Conservation (phyloP, 2,113 vertebrate species). For the Thalassarche chlororhynchos region DNA sequence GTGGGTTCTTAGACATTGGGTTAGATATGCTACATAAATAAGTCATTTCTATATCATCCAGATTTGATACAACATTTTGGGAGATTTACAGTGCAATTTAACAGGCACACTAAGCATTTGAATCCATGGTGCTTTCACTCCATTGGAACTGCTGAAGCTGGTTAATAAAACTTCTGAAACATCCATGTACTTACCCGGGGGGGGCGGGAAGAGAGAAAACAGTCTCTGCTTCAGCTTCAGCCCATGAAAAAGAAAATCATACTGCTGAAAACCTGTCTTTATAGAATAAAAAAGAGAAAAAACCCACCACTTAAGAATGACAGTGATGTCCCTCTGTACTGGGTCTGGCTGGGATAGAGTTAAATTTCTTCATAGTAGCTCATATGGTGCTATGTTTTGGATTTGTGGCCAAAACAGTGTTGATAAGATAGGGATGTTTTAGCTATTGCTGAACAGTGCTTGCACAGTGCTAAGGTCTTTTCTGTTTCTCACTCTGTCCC, state of each 20-base stretch:
- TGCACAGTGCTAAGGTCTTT: neutral
- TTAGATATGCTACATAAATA: neutral
- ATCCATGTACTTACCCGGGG: neutral
- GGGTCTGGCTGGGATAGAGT: neutral
- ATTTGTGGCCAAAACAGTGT: neutral
- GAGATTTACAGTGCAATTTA: neutral
- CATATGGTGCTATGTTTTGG: neutral
- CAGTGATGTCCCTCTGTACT: neutral
- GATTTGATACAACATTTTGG: neutral
- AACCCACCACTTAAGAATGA: accelerated
- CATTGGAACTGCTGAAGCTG: neutral
- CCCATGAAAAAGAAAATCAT: neutral
- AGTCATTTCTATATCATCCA: neutral
- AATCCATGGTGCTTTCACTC: neutral
- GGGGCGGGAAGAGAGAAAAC: neutral
- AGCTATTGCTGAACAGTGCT: neutral
- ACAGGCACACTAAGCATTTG: neutral
- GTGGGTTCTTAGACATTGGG: neutral
- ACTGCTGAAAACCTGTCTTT: neutral
- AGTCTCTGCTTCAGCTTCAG: neutral
- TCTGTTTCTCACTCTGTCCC: neutral
- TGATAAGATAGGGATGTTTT: neutral
- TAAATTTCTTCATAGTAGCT: neutral
- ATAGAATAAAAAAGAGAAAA: neutral
- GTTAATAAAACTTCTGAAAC: neutral